These are phyloP conservation scores for Dolichomitus sp. DNA, from an alignment of 2,888 invertebrate species.

Conservation along the genomic window DNA sequence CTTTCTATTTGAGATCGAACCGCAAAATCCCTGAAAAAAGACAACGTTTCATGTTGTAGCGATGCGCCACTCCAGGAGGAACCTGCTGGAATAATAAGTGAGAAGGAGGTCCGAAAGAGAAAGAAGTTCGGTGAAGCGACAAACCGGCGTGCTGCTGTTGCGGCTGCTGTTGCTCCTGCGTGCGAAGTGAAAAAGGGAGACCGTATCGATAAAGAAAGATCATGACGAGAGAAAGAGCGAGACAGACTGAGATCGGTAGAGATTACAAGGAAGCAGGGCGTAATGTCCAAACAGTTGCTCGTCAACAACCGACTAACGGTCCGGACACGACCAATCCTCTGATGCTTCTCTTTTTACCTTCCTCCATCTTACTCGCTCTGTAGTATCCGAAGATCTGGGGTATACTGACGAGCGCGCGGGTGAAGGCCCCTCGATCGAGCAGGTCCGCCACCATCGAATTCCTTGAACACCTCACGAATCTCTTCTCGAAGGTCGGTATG, in stretches of 20 bases:
- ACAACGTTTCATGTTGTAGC: neutral
- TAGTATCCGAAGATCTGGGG: constrained; percentile 5
- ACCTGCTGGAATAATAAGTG: constrained; percentile 26
- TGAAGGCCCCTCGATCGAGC: constrained; percentile 65
- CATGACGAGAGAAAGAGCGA: constrained; percentile 46
- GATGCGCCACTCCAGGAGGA: constrained; percentile 13
- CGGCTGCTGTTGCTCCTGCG: constrained; percentile 27
- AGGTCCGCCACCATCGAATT: constrained; percentile 71
- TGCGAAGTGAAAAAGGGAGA: constrained; percentile 50
- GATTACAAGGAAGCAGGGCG: constrained; percentile 82
- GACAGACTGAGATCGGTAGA: constrained; percentile 75
- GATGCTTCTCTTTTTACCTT: constrained; percentile 29
- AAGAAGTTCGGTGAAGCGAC: constrained; percentile 36
- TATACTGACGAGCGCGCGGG: constrained; percentile 22
- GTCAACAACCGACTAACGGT: constrained; percentile 80
- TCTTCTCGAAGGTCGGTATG: constrained; percentile 68
- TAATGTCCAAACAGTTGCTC: constrained; percentile 83
- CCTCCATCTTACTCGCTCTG: constrained; percentile 2
- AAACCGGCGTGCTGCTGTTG: constrained; percentile 33
- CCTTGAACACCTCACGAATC: constrained; percentile 70
- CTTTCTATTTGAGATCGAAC: constrained; percentile 7
- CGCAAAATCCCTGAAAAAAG: constrained; percentile 8
- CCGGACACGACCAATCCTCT: constrained; percentile 51
- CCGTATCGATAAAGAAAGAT: constrained; percentile 45
- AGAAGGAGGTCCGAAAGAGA: constrained; percentile 22